A percentile compares a stretch with the other conserved stretches of the same genome.
Conservation (phyloP, 2,113 vertebrate genomes). For the Echinops telfairi region DNA sequence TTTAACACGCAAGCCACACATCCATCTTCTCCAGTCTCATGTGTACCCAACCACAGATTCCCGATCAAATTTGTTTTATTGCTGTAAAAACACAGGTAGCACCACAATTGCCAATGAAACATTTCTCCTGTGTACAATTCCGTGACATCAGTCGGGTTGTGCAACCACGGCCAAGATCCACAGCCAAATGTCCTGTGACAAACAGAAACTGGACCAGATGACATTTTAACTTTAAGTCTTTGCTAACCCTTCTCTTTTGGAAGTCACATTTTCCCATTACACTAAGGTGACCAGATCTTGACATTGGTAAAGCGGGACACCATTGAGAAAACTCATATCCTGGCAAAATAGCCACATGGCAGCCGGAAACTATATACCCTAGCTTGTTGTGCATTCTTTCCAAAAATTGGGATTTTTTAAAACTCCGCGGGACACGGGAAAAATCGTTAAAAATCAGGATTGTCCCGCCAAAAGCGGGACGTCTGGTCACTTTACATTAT, state of each 20-base stretch:
- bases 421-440: too few species aligned
- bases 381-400: too few species aligned
- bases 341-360: too few species aligned
- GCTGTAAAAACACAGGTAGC: background rate
- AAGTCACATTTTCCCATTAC: background rate
- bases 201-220: background rate
- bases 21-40: background rate
- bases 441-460: too few species aligned
- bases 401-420: too few species aligned
- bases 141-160: background rate
- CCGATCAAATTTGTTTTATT: background rate
- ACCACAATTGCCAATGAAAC: background rate
- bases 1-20: background rate
- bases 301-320: too few species aligned
- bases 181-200: background rate
- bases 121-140: background rate
- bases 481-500: too few species aligned
- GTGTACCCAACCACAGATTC: background rate
- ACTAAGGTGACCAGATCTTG: too few species aligned
- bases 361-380: too few species aligned
- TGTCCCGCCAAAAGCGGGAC: too few species aligned
- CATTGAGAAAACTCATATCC: too few species aligned
- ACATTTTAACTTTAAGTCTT: background rate
- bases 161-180: background rate
- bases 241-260: too few species aligned